Evolutionary conservation across 1,140 invertebrate species (phyloP).

Genomic region (Arion vulgaris): DNA sequence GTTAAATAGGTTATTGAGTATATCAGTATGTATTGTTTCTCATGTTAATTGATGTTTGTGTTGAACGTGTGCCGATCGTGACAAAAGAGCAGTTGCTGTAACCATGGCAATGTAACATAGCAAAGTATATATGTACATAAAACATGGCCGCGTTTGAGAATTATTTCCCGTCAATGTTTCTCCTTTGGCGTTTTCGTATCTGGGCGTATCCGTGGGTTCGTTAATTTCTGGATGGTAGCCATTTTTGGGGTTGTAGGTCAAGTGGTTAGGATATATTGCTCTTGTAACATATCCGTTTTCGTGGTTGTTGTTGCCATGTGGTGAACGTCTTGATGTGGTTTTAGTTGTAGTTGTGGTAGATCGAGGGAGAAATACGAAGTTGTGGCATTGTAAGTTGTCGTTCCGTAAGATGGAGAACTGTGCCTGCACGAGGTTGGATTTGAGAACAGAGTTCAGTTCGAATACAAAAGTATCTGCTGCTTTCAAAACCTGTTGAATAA

Average conservation of each 20-base stretch:
- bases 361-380: background rate
- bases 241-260: background rate
- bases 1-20: background rate
- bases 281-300: background rate
- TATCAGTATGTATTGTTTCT: background rate
- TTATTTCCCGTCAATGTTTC: background rate
- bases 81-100: background rate
- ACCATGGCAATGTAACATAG: background rate
- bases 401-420: constrained; percentile 16
- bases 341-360: background rate
- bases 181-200: background rate
- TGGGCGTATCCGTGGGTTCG: background rate
- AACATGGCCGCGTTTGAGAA: background rate
- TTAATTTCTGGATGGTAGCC: background rate
- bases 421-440: background rate
- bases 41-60: background rate
- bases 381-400: constrained; percentile 8
- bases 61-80: background rate
- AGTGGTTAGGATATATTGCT: background rate
- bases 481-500: constrained; percentile 15
- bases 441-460: background rate
- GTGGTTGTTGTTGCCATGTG: background rate
- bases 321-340: background rate
- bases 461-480: constrained; percentile 10
- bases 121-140: background rate